Evolutionary conservation across 1,140 invertebrate species (phyloP).

Genomic region (Frieseomelitta varia): DNA sequence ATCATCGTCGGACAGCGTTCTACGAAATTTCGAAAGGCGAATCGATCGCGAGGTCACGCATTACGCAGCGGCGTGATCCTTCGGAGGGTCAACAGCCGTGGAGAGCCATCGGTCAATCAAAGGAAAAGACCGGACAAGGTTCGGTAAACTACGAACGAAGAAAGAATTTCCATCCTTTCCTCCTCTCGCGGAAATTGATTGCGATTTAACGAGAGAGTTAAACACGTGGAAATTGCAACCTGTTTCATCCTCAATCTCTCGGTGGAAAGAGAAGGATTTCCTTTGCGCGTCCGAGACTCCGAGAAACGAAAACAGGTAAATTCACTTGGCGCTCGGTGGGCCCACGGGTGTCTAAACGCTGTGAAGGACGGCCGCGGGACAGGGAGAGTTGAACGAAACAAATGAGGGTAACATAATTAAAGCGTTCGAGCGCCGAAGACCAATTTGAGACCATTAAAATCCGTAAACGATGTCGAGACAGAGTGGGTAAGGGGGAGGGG

Average conservation of each 20-base stretch:
- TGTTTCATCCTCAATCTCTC: background rate
- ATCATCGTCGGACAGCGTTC: conserved; percentile 1
- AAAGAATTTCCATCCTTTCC: background rate
- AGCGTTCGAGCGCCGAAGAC: conserved; percentile 59
- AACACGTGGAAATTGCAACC: background rate
- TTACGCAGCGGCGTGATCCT: background rate
- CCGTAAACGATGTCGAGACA: conserved; percentile 64
- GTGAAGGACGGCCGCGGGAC: conserved; percentile 15
- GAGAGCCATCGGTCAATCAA: conserved; percentile 16
- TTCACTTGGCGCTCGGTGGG: conserved; percentile 19
- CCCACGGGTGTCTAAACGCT: conserved; percentile 30
- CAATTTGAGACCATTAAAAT: conserved; percentile 70
- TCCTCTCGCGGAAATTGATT: background rate
- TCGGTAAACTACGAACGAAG: conserved; percentile 14
- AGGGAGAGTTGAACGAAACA: conserved; percentile 65
- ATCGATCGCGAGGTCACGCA: conserved; percentile 16
- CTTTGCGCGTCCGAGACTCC: background rate
- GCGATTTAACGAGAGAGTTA: background rate
- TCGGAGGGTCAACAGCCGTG: conserved; percentile 22
- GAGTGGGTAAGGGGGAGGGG: background rate
- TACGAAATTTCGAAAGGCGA: conserved; percentile 22
- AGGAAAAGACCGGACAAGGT: background rate
- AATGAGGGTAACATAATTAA: conserved; percentile 74
- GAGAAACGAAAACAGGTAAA: conserved; percentile 25
- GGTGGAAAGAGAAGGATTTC: background rate